Percentiles rank a stretch among this genome's conserved stretches.
Conservation (phyloP, 2,797 vertebrate genomes). For the Galagoides demidoff region DNA sequence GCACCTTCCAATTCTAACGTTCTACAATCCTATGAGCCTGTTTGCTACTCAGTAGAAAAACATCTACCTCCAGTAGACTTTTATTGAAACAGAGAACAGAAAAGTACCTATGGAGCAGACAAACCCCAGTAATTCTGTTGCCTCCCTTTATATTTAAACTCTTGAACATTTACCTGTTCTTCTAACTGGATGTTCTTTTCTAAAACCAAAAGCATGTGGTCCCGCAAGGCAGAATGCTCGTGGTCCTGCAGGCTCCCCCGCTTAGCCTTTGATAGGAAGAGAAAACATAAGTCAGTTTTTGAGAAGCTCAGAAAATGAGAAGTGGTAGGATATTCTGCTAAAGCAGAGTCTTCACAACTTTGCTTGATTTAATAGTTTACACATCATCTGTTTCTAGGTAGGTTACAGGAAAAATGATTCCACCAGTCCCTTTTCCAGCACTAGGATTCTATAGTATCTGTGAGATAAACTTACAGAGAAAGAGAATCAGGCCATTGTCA, state of each 20-base stretch:
- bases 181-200: slow-evolving; percentile 91
- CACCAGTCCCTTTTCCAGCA: not conserved
- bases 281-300: slow-evolving; percentile 46
- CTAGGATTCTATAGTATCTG: not conserved
- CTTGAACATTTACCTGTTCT: slow-evolving; percentile 87
- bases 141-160: not conserved
- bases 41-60: not conserved
- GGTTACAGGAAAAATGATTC: not conserved
- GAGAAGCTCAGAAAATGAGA: slow-evolving; percentile 23
- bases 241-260: slow-evolving; percentile 90
- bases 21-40: not conserved
- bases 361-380: not conserved
- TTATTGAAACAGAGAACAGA: not conserved
- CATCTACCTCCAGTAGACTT: not conserved
- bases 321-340: too few relatives aligned
- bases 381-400: not conserved
- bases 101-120: not conserved
- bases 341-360: not conserved
- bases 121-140: not conserved
- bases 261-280: slow-evolving; percentile 86
- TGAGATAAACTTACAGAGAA: not conserved
- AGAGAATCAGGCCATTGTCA: not conserved
- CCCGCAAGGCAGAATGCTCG: slow-evolving; percentile 89
- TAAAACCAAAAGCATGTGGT: slow-evolving; percentile 93
- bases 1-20: not conserved